Percentiles rank a stretch among this genome's conserved stretches.
phyloP scores from a whole-genome alignment of 2,888 invertebrate genomes.

The Agrochola litura region DNA sequence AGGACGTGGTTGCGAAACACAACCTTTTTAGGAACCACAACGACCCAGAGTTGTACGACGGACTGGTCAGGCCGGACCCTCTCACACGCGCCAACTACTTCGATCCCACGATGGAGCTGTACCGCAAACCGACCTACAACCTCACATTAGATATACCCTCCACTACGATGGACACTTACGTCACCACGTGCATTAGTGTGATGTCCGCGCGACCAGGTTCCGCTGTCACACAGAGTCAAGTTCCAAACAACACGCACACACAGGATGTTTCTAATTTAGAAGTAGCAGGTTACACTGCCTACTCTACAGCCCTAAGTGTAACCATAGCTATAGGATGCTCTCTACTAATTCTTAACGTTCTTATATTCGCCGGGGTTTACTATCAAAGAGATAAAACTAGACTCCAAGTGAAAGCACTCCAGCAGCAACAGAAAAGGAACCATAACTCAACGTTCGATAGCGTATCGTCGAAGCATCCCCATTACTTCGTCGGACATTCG shows the following conservation, averaged over 20 bases:
- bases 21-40: slow-evolving; percentile 97
- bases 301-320: slow-evolving; percentile 94
- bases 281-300: slow-evolving; percentile 94
- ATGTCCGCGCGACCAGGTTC: slow-evolving; percentile 92
- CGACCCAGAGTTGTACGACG: slow-evolving; percentile 97
- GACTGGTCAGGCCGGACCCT: slow-evolving; percentile 96
- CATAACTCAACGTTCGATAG: slow-evolving; percentile 90
- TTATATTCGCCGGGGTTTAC: slow-evolving; percentile 96
- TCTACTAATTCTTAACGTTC: slow-evolving; percentile 94
- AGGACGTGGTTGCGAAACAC: slow-evolving; percentile 96
- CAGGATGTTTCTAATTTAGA: slow-evolving; percentile 95
- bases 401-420: slow-evolving; percentile 94
- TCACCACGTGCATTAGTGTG: slow-evolving; percentile 93
- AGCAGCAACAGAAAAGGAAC: slow-evolving; percentile 93
- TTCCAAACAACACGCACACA: slow-evolving; percentile 91
- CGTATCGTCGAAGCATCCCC: slow-evolving; percentile 93
- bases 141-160: slow-evolving; percentile 88
- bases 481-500: slow-evolving; percentile 94
- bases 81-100: slow-evolving; percentile 92
- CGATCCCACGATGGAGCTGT: slow-evolving; percentile 91
- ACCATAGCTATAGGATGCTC: slow-evolving; percentile 96
- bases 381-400: slow-evolving; percentile 95
- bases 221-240: slow-evolving; percentile 84
- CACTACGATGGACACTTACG: slow-evolving; percentile 91
- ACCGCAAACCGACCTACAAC: slow-evolving; percentile 91